Base-by-base conservation (phyloP, 1,140 invertebrate genomes). In the Wiebesia pumilae region DNA sequence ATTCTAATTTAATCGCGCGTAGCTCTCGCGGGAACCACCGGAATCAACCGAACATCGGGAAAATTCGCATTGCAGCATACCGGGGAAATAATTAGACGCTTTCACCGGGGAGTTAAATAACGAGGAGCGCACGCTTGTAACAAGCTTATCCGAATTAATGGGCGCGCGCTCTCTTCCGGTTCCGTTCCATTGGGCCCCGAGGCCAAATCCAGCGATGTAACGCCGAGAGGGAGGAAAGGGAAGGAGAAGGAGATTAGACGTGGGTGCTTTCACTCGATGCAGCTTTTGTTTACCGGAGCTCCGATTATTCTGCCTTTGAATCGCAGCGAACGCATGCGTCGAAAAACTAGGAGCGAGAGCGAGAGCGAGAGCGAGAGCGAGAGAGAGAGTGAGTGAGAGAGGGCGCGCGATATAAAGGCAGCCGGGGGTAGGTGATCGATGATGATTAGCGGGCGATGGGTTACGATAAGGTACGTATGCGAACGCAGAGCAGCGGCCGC, bases 391-490 rank as follows among this genome's bases (percentile, higher is more conserved):
- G 62, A 47, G 38, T 24, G 35, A 51, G 4, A 19, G 35, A 47
- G 62, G 27, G 27, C 40, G 6, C 62, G 24, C n/a, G 80, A 80
- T 16, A 19, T 30, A 9, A 54, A 67, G 47, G 30, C 7, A 81
- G 27, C 14, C 4, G 62, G 35, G 21, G 88, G 90, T 92, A 92
- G 90, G 90, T 92, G 91, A 92, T 92, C 92, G 90, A 92, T 92
- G 91, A 91, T 92, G 91, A 92, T 92, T 92, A 92, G 91, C 89
- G 86, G 87, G 81, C 89, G 90, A 92, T 92, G 91, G 90, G 88
- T 89, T 90, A 12, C 19, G 91, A 92, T 92, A 92, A 92, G 90
- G 89, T 85, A 33, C 19, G 0, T 67, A 35, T 81, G 62, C 51
- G 62, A 30, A 38, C 35, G 67, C 67, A 67, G 24, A 65, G 33